phyloP scores from a whole-genome alignment of 2,797 vertebrate species.

The Phoeniculus purpureus region DNA sequence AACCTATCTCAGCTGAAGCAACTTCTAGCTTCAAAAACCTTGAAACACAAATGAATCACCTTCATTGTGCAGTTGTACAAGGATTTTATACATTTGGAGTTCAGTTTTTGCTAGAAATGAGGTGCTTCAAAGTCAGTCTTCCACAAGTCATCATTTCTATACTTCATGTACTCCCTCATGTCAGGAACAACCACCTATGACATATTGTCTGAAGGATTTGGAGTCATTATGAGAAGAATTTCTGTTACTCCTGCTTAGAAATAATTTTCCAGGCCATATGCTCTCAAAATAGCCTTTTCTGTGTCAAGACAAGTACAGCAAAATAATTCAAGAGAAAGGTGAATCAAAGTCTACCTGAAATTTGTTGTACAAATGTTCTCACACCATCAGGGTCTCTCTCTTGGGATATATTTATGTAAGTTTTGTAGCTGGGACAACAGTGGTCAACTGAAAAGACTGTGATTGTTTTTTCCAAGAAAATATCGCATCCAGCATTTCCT shows the following conservation, averaged over 20 bases:
- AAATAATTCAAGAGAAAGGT: neutral
- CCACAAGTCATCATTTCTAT: neutral
- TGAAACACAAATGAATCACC: conserved; percentile 12
- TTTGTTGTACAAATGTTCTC: neutral
- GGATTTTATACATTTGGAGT: neutral
- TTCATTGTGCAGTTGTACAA: neutral
- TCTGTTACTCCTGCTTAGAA: conserved; percentile 12
- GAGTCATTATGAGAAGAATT: conserved; percentile 4
- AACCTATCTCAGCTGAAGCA: neutral
- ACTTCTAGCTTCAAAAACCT: neutral
- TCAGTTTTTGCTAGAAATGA: conserved; percentile 9
- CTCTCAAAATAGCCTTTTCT: conserved; percentile 27
- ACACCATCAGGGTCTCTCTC: neutral
- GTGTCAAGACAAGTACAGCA: neutral
- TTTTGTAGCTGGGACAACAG: neutral
- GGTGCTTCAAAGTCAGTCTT: conserved; percentile 21
- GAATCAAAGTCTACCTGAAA: neutral
- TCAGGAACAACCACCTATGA: conserved; percentile 25
- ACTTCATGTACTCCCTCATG: neutral
- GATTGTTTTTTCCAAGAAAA: neutral
- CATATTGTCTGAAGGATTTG: conserved; percentile 33
- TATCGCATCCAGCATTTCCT: neutral
- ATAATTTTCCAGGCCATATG: conserved; percentile 35
- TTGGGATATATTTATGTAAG: neutral
- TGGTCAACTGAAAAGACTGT: neutral